These are phyloP conservation scores for Adrianichthys oophorus DNA, from an alignment of 2,797 vertebrate species.

Conservation along the genomic window DNA sequence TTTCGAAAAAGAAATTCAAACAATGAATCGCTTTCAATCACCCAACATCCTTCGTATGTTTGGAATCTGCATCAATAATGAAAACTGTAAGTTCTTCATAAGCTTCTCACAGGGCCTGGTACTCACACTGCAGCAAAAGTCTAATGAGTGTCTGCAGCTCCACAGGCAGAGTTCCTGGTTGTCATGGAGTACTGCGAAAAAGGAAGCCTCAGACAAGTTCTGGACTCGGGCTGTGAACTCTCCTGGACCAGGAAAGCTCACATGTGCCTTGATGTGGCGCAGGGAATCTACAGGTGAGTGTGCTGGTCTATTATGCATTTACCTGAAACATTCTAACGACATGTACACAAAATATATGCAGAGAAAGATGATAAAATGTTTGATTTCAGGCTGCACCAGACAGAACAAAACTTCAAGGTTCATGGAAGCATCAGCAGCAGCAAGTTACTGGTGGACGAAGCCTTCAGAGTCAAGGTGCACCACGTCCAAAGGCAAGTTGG, in stretches of 20 bases:
- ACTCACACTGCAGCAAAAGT: background rate
- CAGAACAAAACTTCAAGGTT: slow-evolving; percentile 76
- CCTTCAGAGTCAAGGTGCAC: slow-evolving; percentile 84
- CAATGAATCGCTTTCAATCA: slow-evolving; percentile 87
- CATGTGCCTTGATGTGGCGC: slow-evolving; percentile 83
- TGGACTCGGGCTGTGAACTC: slow-evolving; percentile 69
- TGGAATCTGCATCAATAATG: slow-evolving; percentile 83
- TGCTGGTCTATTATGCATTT: background rate
- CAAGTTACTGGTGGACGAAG: slow-evolving; percentile 85
- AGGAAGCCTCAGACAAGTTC: slow-evolving; percentile 82
- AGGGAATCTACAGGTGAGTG: slow-evolving; percentile 86
- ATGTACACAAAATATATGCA: too few relatives aligned
- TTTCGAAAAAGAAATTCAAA: slow-evolving; percentile 83
- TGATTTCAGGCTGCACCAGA: slow-evolving; percentile 83
- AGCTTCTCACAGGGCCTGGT: background rate
- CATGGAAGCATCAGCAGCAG: slow-evolving; percentile 83
- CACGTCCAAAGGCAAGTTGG: slow-evolving; percentile 20
- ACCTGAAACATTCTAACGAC: background rate
- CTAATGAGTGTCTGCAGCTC: slow-evolving; percentile 54
- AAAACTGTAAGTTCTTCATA: slow-evolving; percentile 70
- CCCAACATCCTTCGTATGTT: slow-evolving; percentile 89
- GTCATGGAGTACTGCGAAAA: slow-evolving; percentile 89
- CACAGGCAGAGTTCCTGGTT: slow-evolving; percentile 79
- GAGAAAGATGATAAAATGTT: background rate
- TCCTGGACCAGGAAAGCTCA: slow-evolving; percentile 68